Evolutionary conservation across 1,140 invertebrate species (phyloP).

Genomic region (Capitella teleta): DNA sequence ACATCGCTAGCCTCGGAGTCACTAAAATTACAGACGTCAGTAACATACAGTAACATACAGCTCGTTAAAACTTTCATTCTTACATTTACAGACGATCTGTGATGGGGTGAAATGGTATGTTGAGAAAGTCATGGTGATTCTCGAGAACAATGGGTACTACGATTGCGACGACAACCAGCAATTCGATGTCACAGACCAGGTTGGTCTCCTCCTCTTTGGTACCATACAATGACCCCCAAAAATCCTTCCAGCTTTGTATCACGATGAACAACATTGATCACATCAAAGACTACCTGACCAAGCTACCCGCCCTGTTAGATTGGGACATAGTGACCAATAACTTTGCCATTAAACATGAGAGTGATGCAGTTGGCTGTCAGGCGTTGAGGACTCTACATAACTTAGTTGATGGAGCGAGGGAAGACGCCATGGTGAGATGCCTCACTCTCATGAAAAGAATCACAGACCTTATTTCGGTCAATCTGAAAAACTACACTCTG

Average conservation of each 20-base stretch:
- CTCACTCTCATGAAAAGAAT: constrained; percentile 19
- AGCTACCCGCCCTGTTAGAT: constrained; percentile 54
- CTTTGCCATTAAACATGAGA: constrained; percentile 21
- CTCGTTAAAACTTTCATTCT: constrained; percentile 52
- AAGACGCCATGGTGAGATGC: constrained; percentile 24
- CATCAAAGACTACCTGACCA: constrained; percentile 67
- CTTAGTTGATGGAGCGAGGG: constrained; percentile 18
- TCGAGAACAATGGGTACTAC: constrained; percentile 73
- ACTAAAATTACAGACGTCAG: constrained; percentile 81
- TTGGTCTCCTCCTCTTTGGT: constrained; percentile 69
- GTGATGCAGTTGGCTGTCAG: constrained; percentile 32
- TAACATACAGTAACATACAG: constrained; percentile 19
- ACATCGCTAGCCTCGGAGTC: constrained; percentile 76
- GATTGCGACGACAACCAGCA: constrained; percentile 53
- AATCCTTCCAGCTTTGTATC: constrained; percentile 64
- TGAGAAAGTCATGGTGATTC: constrained; percentile 63
- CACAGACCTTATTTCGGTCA: constrained; percentile 24
- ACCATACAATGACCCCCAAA: constrained; percentile 20
- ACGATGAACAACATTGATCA: constrained; percentile 87
- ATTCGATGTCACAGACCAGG: constrained; percentile 71
- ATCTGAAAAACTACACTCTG: constrained; percentile 23
- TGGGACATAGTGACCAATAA: constrained; percentile 25
- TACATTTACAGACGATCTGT: constrained; percentile 63
- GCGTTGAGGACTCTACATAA: constrained; percentile 18
- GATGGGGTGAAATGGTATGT: constrained; percentile 69